Evolutionary conservation across 2,888 invertebrate genomes (phyloP).

Genomic region (Drosophila eohydei): DNA sequence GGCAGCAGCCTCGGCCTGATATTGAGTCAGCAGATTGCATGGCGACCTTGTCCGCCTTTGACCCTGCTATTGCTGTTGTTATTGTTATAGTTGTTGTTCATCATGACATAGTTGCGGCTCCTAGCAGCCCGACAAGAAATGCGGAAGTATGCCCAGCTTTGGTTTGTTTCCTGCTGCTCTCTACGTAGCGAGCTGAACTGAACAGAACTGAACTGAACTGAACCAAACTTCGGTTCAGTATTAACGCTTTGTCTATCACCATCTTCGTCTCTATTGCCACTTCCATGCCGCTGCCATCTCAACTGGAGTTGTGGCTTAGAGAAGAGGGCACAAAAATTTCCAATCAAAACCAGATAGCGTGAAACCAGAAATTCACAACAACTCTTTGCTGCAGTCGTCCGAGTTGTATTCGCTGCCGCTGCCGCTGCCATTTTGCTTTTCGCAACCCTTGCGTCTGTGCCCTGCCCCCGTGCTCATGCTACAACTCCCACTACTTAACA

Average conservation of each 20-base stretch:
- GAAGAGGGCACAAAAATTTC: slow-evolving; percentile 64
- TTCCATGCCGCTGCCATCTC: slow-evolving; percentile 13
- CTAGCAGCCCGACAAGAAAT: slow-evolving; percentile 32
- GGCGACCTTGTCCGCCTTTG: slow-evolving; percentile 18
- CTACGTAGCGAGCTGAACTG: slow-evolving; percentile 6
- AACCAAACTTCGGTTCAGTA: slow-evolving; percentile 13
- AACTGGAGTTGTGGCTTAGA: slow-evolving; percentile 25
- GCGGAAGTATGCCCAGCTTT: slow-evolving; percentile 64
- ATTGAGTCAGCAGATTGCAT: slow-evolving; percentile 60
- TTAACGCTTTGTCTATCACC: slow-evolving; percentile 25
- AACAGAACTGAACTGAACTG: not conserved
- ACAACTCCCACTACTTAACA: not conserved
- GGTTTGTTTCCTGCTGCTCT: slow-evolving; percentile 63
- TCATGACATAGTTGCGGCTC: slow-evolving; percentile 65
- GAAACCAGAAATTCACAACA: slow-evolving; percentile 75
- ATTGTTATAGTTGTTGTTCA: slow-evolving; percentile 41
- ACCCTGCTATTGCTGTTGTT: slow-evolving; percentile 18
- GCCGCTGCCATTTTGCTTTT: not conserved
- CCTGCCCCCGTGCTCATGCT: not conserved
- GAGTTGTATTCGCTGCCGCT: slow-evolving; percentile 11
- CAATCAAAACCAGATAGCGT: slow-evolving; percentile 79
- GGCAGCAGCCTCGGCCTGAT: slow-evolving; percentile 46
- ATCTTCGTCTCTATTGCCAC: slow-evolving; percentile 8
- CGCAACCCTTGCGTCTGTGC: not conserved
- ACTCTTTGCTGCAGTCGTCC: slow-evolving; percentile 64